A percentile compares a stretch with the other conserved stretches of the same genome.
These are phyloP conservation scores for Fragariocoptes setiger DNA, from an alignment of 1,140 invertebrate species.

Conservation along the genomic window DNA sequence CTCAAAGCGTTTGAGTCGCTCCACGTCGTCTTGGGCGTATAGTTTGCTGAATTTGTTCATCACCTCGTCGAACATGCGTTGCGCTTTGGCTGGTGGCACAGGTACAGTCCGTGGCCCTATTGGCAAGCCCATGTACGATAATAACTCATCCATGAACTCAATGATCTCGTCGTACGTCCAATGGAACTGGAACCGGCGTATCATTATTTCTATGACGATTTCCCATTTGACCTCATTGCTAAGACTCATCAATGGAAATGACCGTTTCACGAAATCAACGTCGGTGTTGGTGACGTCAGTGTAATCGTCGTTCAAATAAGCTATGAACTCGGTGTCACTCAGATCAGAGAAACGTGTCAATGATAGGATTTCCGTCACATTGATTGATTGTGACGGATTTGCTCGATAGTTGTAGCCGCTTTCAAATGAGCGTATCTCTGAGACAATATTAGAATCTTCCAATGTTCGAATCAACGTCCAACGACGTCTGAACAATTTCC, in stretches of 20 bases:
- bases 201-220: background rate
- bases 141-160: background rate
- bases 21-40: background rate
- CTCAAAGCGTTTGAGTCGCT: background rate
- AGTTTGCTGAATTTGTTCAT: background rate
- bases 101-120: background rate
- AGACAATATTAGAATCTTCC: no score
- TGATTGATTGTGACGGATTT: background rate
- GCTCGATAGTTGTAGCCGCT: background rate
- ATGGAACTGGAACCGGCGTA: background rate
- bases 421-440: background rate
- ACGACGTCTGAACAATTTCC: no score
- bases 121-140: background rate
- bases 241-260: background rate
- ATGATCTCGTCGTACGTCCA: background rate
- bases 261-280: no score
- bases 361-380: background rate
- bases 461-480: no score
- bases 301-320: background rate
- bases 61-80: background rate
- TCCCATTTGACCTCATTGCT: background rate
- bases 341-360: background rate
- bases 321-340: background rate
- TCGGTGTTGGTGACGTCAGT: background rate
- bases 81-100: background rate